Conservation (phyloP, 2,888 invertebrate species). For the Gari tellinella region DNA sequence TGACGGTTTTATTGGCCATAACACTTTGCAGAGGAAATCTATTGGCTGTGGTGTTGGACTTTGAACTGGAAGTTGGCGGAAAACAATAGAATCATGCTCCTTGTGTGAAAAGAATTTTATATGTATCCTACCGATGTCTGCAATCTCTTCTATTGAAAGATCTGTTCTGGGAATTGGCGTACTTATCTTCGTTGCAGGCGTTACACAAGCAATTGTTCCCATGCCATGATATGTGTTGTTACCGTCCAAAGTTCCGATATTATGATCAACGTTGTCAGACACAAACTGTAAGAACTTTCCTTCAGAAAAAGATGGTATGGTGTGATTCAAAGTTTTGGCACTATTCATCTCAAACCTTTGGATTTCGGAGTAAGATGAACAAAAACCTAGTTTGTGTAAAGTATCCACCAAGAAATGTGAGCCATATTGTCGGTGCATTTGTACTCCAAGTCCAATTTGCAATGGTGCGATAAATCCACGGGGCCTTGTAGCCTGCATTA, state of each 20-base stretch:
- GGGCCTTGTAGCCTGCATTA: neutral
- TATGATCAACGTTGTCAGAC: slow-evolving; percentile 25
- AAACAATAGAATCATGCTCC: neutral
- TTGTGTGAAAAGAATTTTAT: neutral
- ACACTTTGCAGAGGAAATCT: slow-evolving; percentile 1
- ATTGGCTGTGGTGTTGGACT: neutral
- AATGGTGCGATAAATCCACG: neutral
- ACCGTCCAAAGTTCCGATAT: slow-evolving; percentile 9
- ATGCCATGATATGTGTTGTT: slow-evolving; percentile 21
- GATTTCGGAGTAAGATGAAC: neutral
- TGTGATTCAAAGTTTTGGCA: neutral
- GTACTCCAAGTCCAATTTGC: neutral
- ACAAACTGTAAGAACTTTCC: slow-evolving; percentile 6
- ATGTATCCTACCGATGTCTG: slow-evolving; percentile 3
- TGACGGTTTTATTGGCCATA: neutral
- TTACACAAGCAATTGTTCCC: slow-evolving; percentile 10
- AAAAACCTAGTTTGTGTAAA: neutral
- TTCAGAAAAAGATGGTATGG: neutral
- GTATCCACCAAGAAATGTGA: neutral
- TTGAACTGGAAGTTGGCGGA: neutral
- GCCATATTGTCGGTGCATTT: neutral
- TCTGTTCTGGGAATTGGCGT: neutral
- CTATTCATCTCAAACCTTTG: neutral
- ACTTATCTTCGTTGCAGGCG: slow-evolving; percentile 1
- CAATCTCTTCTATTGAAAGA: neutral